Evolutionary conservation across 1,140 invertebrate genomes (phyloP).

Genomic region (Drosophila cardini): DNA sequence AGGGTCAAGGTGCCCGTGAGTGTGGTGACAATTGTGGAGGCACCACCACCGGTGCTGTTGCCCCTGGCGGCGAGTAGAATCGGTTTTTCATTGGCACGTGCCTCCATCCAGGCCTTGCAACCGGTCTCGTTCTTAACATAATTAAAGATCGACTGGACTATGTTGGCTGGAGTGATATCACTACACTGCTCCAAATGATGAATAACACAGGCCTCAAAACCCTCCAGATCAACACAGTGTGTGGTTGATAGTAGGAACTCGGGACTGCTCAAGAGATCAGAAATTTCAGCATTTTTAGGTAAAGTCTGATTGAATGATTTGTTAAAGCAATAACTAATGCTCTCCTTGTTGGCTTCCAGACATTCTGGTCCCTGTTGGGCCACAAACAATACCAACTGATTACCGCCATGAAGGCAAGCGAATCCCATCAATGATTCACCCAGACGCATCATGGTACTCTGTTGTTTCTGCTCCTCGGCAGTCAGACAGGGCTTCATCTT

Average conservation of each 20-base stretch:
- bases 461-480: constrained; percentile 85
- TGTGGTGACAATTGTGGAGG: constrained; percentile 11
- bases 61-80: constrained; percentile 46
- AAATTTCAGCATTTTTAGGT: constrained; percentile 75
- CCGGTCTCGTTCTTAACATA: constrained; percentile 89
- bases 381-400: constrained; percentile 92
- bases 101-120: constrained; percentile 85
- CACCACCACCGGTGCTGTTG: constrained; percentile 54
- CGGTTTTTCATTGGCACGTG: constrained; percentile 63
- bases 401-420: constrained; percentile 91
- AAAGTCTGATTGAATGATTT: constrained; percentile 86
- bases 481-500: constrained; percentile 88
- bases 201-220: constrained; percentile 88
- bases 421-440: constrained; percentile 89
- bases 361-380: constrained; percentile 91
- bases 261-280: constrained; percentile 74
- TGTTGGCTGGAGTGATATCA: constrained; percentile 91
- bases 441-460: constrained; percentile 87
- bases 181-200: constrained; percentile 88
- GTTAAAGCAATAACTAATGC: constrained; percentile 88
- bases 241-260: constrained; percentile 70
- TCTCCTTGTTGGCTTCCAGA: constrained; percentile 87
- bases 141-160: constrained; percentile 91
- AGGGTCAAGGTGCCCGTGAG: constrained; percentile 42
- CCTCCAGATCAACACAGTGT: constrained; percentile 86